These are phyloP conservation scores for Vulpes lagopus DNA, from an alignment of 2,113 vertebrate genomes.

Conservation along the genomic window DNA sequence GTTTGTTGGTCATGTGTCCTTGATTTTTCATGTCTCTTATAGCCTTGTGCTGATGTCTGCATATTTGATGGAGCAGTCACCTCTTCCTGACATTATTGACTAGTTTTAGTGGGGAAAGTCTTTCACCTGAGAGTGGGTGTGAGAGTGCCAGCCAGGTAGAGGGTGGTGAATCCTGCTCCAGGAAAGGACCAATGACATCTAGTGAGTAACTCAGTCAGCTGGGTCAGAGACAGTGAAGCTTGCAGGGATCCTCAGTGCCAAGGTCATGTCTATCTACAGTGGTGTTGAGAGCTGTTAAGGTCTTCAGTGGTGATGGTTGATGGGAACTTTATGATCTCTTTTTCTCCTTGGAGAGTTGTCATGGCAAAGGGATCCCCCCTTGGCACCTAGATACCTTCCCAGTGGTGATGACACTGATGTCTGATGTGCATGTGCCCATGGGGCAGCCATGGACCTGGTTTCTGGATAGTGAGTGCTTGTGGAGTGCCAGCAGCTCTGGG, in stretches of 20 bases:
- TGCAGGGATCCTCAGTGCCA: not conserved
- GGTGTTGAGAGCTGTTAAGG: not conserved
- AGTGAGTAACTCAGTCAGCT: not conserved
- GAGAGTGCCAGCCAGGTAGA: not conserved
- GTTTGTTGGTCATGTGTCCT: not conserved
- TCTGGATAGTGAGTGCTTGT: not conserved
- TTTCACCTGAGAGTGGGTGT: accelerated
- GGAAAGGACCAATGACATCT: not conserved
- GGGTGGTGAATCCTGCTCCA: not conserved
- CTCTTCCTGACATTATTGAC: not conserved
- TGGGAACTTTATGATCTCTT: not conserved
- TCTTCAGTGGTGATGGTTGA: not conserved
- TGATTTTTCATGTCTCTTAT: not conserved
- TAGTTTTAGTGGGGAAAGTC: not conserved
- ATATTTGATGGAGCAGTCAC: not conserved
- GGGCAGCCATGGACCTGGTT: not conserved
- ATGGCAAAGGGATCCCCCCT: not conserved
- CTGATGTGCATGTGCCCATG: not conserved
- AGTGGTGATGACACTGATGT: not conserved
- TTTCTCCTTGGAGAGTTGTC: not conserved
- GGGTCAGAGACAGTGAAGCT: no score
- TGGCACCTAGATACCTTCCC: not conserved
- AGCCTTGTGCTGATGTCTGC: not conserved
- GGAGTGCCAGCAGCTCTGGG: not conserved
- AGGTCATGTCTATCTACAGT: not conserved